Evolutionary conservation across 2,113 vertebrate genomes (phyloP).

Genomic region (Toxotes chatareus): DNA sequence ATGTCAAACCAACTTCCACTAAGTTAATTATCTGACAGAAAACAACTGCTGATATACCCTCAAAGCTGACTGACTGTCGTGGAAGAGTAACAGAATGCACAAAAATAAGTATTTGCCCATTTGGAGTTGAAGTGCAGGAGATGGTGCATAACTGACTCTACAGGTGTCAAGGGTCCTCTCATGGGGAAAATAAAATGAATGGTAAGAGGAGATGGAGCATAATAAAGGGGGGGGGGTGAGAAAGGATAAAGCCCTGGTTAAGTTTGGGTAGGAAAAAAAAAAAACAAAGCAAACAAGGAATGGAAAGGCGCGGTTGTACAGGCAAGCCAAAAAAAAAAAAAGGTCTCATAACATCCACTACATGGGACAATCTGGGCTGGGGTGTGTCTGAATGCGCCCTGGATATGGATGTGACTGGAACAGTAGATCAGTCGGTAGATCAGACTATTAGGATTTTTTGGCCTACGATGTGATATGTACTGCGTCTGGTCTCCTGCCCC

Average conservation of each 20-base stretch:
- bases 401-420: constrained; percentile 54
- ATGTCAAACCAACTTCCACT: constrained; percentile 11
- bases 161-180: constrained; percentile 63
- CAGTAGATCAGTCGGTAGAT: constrained; percentile 64
- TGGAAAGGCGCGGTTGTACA: neutral
- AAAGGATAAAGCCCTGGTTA: neutral
- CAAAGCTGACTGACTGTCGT: neutral
- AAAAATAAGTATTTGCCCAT: neutral
- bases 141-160: constrained; percentile 47
- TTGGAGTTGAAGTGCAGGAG: neutral
- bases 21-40: constrained; percentile 15
- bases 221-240: neutral
- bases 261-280: constrained; percentile 9
- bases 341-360: constrained; percentile 6
- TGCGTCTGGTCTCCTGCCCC: constrained; percentile 54
- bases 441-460: constrained; percentile 67
- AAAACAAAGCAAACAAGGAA: neutral
- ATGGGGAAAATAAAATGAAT: constrained; percentile 1
- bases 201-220: constrained; percentile 12
- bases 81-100: neutral
- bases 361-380: constrained; percentile 31
- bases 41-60: constrained; percentile 6
- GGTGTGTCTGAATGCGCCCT: constrained; percentile 24
- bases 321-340: constrained; percentile 6
- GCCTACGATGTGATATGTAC: constrained; percentile 65